phyloP scores from a whole-genome alignment of 2,797 vertebrate species.

The Sebastes kiyomatsui region DNA sequence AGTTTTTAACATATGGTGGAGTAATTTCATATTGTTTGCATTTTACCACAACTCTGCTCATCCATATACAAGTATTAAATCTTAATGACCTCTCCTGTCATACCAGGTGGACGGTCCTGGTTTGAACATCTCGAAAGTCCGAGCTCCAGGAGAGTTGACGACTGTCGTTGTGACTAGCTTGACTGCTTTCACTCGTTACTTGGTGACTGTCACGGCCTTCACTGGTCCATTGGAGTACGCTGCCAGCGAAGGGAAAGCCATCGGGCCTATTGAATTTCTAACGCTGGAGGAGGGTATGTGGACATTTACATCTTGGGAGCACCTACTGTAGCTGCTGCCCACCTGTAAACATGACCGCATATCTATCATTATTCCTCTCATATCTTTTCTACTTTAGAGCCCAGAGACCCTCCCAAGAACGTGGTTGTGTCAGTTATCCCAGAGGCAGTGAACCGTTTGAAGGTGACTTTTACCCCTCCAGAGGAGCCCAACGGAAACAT shows the following conservation, averaged over 20 bases:
- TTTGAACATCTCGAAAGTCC: slow-evolving; percentile 84
- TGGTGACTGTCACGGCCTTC: slow-evolving; percentile 89
- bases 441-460: slow-evolving; percentile 90
- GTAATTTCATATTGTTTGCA: not conserved
- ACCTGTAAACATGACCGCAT: not conserved
- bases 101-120: slow-evolving; percentile 85
- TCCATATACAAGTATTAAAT: not conserved
- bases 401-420: slow-evolving; percentile 94
- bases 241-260: slow-evolving; percentile 86
- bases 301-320: not conserved
- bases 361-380: not conserved
- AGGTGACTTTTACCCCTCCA: slow-evolving; percentile 91
- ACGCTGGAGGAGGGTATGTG: slow-evolving; percentile 92
- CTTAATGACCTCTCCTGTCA: slow-evolving; percentile 11
- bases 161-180: slow-evolving; percentile 87
- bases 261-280: slow-evolving; percentile 81
- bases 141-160: slow-evolving; percentile 83
- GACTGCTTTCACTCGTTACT: slow-evolving; percentile 91
- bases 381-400: slow-evolving; percentile 77
- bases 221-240: slow-evolving; percentile 85
- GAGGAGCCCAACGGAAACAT: slow-evolving; percentile 93
- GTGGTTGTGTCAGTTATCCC: slow-evolving; percentile 89
- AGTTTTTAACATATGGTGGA: not conserved
- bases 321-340: not conserved
- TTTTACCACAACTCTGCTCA: not conserved